Conservation (phyloP, 2,888 invertebrate genomes). For the Tridacna crocea region DNA sequence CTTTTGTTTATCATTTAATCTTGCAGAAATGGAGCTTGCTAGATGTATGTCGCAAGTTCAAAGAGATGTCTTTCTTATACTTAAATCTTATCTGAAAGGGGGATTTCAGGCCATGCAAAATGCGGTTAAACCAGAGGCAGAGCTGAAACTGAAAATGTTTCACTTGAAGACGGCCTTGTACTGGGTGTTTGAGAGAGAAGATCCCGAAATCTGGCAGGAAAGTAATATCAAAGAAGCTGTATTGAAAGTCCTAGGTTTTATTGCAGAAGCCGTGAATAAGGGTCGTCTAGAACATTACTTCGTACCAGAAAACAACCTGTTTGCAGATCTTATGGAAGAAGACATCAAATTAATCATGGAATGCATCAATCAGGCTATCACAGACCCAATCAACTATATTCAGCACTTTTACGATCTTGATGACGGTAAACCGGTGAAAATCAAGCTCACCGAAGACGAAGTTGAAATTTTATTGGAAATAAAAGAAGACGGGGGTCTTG, state of each 20-base stretch:
- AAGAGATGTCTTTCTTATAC: conserved; percentile 49
- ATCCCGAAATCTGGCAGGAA: conserved; percentile 18
- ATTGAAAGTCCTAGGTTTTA: conserved; percentile 15
- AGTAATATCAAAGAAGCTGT: conserved; percentile 28
- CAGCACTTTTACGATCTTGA: conserved; percentile 34
- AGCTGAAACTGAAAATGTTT: conserved; percentile 52
- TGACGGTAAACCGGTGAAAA: conserved; percentile 14
- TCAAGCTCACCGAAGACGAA: conserved; percentile 32
- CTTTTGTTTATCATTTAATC: conserved; percentile 64
- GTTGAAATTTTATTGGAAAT: conserved; percentile 26
- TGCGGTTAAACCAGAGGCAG: conserved; percentile 14
- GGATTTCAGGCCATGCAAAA: conserved; percentile 29
- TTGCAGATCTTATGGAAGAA: conserved; percentile 27
- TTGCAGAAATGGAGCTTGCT: conserved; percentile 56
- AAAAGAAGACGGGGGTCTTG: conserved; percentile 37
- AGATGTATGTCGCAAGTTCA: conserved; percentile 45
- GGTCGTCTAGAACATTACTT: conserved; percentile 46
- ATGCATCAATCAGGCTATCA: conserved; percentile 26
- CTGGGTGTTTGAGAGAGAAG: conserved; percentile 46
- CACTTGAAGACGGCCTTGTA: conserved; percentile 63
- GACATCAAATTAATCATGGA: conserved; percentile 22
- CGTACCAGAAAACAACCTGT: conserved; percentile 32
- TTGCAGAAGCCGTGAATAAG: conserved; percentile 8
- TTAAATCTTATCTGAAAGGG: conserved; percentile 62
- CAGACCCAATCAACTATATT: conserved; percentile 32